phyloP scores from a whole-genome alignment of 92 coral and sea anemone species.

The Heteractis magnifica region DNA sequence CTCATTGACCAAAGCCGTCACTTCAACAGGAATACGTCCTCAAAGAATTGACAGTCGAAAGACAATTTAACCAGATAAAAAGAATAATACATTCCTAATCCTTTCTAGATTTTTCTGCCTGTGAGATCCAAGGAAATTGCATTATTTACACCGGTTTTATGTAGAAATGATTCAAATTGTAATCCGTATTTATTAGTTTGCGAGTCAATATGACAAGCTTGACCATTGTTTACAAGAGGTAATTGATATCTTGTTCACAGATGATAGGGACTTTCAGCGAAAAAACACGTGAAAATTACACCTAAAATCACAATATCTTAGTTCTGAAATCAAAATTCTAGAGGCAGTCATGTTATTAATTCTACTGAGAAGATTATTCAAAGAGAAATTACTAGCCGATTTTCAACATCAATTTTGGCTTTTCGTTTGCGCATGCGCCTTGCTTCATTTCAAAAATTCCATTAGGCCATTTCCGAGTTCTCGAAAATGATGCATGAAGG shows the following conservation, averaged over 20 bases:
- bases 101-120: neutral
- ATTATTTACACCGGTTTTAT: constrained; percentile 3
- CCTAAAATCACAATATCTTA: neutral
- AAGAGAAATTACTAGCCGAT: neutral
- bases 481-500: neutral
- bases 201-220: neutral
- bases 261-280: neutral
- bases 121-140: neutral
- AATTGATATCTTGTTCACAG: constrained; percentile 6
- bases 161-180: neutral
- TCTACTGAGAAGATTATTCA: neutral
- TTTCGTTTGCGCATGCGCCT: neutral
- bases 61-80: neutral
- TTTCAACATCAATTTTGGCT: neutral
- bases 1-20: neutral
- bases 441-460: neutral
- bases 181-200: neutral
- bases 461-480: too few species aligned
- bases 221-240: constrained; percentile 1
- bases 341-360: neutral
- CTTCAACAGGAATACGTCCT: neutral
- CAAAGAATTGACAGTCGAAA: neutral
- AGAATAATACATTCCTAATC: neutral
- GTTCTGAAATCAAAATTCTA: neutral
- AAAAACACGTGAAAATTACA: neutral